Conservation (phyloP, 2,888 invertebrate genomes). For the Caenorhabditis zanzibari region DNA sequence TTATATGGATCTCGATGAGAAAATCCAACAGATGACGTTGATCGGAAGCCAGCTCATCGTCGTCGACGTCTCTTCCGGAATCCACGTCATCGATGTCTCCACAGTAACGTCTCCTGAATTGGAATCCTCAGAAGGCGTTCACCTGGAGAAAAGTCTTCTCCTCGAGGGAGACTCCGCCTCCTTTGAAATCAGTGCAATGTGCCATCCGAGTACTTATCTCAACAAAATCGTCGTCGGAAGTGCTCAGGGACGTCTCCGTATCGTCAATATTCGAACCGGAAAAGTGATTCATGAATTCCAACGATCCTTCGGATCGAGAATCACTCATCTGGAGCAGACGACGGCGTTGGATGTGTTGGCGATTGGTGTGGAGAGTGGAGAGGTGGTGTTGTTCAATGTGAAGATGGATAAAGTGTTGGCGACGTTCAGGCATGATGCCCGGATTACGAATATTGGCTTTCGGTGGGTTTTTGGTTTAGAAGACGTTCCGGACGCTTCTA, state of each 20-base stretch:
- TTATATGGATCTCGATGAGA: constrained; percentile 13
- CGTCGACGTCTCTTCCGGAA: constrained; percentile 71
- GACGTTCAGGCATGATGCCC: constrained; percentile 91
- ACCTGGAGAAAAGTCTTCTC: constrained; percentile 62
- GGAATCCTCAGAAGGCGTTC: not conserved
- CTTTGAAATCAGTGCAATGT: constrained; percentile 90
- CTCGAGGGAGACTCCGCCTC: constrained; percentile 68
- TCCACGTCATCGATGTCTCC: constrained; percentile 73
- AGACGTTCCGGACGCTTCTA: too few relatives aligned
- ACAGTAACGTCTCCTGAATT: not conserved
- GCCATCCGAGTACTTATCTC: constrained; percentile 95
- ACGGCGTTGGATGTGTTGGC: constrained; percentile 95
- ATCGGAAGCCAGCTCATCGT: constrained; percentile 68
- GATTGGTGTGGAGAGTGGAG: constrained; percentile 91
- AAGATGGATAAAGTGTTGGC: constrained; percentile 91
- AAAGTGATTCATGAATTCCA: constrained; percentile 87
- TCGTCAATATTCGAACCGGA: constrained; percentile 80
- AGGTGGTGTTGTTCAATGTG: constrained; percentile 92
- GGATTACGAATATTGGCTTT: constrained; percentile 78
- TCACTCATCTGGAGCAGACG: constrained; percentile 91
- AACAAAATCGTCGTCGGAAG: constrained; percentile 88
- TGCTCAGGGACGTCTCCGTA: constrained; percentile 74
- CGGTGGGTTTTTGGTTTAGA: constrained; percentile 63
- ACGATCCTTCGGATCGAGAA: constrained; percentile 87
- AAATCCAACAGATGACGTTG: constrained; percentile 48